Evolutionary conservation across 2,797 vertebrate species (phyloP).

Genomic region (Mus caroli): DNA sequence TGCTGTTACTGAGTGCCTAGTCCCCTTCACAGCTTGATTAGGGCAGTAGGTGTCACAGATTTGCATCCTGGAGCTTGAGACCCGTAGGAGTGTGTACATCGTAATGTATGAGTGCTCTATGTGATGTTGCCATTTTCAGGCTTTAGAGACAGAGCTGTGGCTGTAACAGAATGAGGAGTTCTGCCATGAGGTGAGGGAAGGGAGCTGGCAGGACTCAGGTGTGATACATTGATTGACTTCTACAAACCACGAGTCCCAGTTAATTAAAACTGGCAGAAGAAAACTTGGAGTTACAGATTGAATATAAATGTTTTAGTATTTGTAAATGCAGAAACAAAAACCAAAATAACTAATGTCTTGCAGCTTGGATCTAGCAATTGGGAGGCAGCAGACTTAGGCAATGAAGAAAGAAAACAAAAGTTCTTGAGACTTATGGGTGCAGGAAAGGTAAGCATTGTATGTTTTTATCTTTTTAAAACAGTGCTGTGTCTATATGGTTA

Average conservation of each 20-base stretch:
- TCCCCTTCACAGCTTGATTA: neutral
- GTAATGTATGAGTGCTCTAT: neutral
- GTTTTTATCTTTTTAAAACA: constrained; percentile 56
- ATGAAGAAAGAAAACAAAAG: constrained; percentile 96
- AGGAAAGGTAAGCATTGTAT: constrained; percentile 91
- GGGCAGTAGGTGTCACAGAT: constrained; percentile 45
- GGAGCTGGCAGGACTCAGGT: constrained; percentile 33
- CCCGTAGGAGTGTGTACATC: neutral
- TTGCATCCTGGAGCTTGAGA: neutral
- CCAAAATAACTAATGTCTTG: constrained; percentile 72
- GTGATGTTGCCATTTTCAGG: neutral
- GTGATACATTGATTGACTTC: neutral
- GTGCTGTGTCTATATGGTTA: neutral
- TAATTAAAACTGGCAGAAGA: constrained; percentile 42
- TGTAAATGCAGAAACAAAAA: constrained; percentile 46
- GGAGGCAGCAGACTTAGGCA: constrained; percentile 95
- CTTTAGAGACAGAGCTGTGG: constrained; percentile 18
- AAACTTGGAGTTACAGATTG: constrained; percentile 28
- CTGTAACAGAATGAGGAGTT: constrained; percentile 29
- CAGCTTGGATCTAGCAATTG: constrained; percentile 94
- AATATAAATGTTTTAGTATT: constrained; percentile 55
- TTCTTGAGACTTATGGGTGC: constrained; percentile 98
- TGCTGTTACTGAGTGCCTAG: neutral
- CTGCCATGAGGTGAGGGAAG: constrained; percentile 28
- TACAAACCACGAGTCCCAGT: constrained; percentile 7